Evolutionary conservation across 2,113 vertebrate genomes (phyloP), one percentile per base, ranked within the genome.

Genomic region (Danionella cerebrum): DNA sequence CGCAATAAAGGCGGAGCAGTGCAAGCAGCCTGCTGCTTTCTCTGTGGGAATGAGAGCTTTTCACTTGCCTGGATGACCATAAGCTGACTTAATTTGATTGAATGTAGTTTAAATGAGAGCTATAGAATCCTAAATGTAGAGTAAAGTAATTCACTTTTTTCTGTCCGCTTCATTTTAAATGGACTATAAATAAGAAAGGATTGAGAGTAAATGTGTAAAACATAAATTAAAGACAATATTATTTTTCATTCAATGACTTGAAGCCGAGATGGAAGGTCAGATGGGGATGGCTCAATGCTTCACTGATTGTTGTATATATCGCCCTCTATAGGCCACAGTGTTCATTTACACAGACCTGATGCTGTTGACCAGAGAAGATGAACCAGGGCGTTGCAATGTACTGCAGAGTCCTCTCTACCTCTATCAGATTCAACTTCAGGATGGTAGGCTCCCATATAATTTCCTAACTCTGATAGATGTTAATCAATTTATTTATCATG

Each of bases 321-420:
- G 35, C 76, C 79, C 38, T 47, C 55, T 68, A 1, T 82, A 96
- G 95, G 91, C 93, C 65, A 95, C 90, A 0, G 88, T 96, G 53
- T 89, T 96, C 54, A 87, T 94, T 76, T 97, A 96, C 79, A 93
- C 84, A 0, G 95, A 96, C 70, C 81, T 97, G 77, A 80, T 97
- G 83, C 87, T 97, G 50, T 85, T 97, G 73, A 96, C 93, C 59
- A 91, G 91, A 81, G 92, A 96, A 72, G 93, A 97, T 0, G 90
- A 93, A 74, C 86, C 86, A 0, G 91, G 93, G 9, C 86, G 83
- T 72, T 95, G 92, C 74, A 90, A 90, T 0, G 93, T 97, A 60
- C 87, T 97, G 44, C 91, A 92, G 80, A 94, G 92, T 75, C 95
- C 95, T 0, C 84, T 94, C 44, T 95, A 91, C 84, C 87, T 96